A percentile compares a stretch with the other conserved stretches of the same genome.
Conservation (phyloP, 2,888 invertebrate genomes). For the Ctenicera cuprea region DNA sequence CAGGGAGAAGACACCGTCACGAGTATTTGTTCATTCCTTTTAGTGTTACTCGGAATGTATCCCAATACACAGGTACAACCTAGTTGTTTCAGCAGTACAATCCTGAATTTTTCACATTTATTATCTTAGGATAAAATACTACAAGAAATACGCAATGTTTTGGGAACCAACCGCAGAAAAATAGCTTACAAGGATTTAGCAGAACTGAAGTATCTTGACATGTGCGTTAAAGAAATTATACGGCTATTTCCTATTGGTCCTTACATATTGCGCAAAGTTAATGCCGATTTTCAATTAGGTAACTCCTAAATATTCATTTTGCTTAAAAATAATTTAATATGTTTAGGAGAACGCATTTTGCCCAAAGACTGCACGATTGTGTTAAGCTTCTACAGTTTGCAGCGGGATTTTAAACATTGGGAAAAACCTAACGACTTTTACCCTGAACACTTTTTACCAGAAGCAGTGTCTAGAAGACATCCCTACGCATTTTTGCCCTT, state of each 20-base stretch:
- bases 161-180: slow-evolving; percentile 58
- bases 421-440: slow-evolving; percentile 65
- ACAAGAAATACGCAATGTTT: slow-evolving; percentile 60
- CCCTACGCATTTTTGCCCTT: slow-evolving; percentile 65
- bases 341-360: slow-evolving; percentile 58
- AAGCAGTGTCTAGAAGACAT: slow-evolving; percentile 60
- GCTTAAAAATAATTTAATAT: background rate
- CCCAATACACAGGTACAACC: slow-evolving; percentile 64
- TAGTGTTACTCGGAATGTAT: slow-evolving; percentile 66
- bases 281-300: slow-evolving; percentile 63
- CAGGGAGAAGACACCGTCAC: slow-evolving; percentile 65
- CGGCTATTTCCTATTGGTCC: slow-evolving; percentile 66
- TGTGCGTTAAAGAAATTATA: slow-evolving; percentile 65
- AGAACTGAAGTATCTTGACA: slow-evolving; percentile 62
- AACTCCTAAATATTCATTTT: slow-evolving; percentile 16
- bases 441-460: slow-evolving; percentile 68
- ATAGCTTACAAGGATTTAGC: slow-evolving; percentile 58
- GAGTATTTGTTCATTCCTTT: slow-evolving; percentile 55
- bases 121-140: slow-evolving; percentile 57
- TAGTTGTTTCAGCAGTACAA: background rate
- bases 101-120: background rate
- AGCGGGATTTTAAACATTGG: slow-evolving; percentile 63
- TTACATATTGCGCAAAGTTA: slow-evolving; percentile 60
- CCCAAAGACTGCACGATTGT: slow-evolving; percentile 61
- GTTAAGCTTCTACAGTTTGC: slow-evolving; percentile 63